A percentile compares a stretch with the other conserved stretches of the same genome.
Conservation (phyloP, 2,797 vertebrate genomes). For the Eulemur rubriventer region DNA sequence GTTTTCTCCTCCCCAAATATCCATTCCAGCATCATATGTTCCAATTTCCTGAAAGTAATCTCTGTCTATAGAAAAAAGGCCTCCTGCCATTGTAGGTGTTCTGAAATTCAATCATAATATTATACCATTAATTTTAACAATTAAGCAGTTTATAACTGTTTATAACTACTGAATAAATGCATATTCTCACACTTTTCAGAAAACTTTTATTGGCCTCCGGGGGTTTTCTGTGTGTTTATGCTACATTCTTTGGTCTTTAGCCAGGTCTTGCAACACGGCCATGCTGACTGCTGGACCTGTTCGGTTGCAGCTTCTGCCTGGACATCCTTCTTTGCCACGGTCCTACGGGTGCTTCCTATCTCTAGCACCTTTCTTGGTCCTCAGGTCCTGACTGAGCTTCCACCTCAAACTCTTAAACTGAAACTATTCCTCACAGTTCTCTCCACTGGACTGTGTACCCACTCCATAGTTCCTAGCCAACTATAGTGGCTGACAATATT, state of each 20-base stretch:
- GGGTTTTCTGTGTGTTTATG: neutral
- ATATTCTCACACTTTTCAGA: slow-evolving; percentile 18
- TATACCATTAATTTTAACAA: slow-evolving; percentile 43
- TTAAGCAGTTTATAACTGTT: slow-evolving; percentile 5
- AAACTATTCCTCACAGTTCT: neutral
- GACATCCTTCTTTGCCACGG: neutral
- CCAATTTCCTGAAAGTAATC: slow-evolving; percentile 99
- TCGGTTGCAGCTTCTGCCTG: neutral
- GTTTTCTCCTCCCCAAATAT: slow-evolving; percentile 99
- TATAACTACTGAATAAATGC: slow-evolving; percentile 7
- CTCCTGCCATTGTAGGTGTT: slow-evolving; percentile 99
- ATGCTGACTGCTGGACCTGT: no score
- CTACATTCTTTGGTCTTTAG: neutral
- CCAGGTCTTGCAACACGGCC: neutral
- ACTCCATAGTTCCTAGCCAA: neutral
- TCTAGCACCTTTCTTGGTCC: neutral
- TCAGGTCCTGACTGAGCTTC: neutral
- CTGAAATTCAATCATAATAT: slow-evolving; percentile 82
- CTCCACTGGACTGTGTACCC: neutral
- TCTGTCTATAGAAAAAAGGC: slow-evolving; percentile 98
- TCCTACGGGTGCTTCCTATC: neutral
- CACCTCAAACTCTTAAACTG: neutral
- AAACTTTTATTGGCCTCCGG: neutral
- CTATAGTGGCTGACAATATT: neutral
- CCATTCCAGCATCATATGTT: slow-evolving; percentile 99